Evolutionary conservation across 2,113 vertebrate genomes (phyloP), one percentile per base, ranked within the genome.

Genomic region (Mobula hypostoma): DNA sequence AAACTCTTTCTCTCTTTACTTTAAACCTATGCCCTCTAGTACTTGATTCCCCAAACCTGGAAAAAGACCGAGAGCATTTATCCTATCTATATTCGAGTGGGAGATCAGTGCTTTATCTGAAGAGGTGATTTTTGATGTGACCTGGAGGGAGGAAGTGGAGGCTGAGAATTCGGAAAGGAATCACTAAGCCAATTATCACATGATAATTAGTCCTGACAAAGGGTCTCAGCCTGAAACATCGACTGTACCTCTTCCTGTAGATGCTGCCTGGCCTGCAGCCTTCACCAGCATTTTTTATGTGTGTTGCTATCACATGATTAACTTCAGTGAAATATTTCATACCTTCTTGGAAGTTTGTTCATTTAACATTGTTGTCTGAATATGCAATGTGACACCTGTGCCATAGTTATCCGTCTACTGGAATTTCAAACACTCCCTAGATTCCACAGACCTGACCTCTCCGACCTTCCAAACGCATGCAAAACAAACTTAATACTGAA

Each of bases 401-500:
- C 32, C 85, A 90, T 68, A 29, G 63, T 66, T 90, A 90, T 32
- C 58, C 58, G 17, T 19, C 3, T 21, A 90, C 85, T 90, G 85
- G 66, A 12, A 68, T 66, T 90, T 58, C 85, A 88, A 63, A 88
- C 85, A 32, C 29, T 63, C 85, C 12, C 29, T 15, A 0, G 11
- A 66, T 66, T 63, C 63, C 85, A 66, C 61, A 90, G 61, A 15
- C 14, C 27, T n/a, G 83, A 88, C 56, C 58, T 90, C 27, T 17
- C 85, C 17, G 61, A 63, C 85, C 6, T 32, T 66, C 61, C 58
- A 7, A 66, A 90, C 6, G 14, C 6, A 17, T 29, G 15, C 29
- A 66, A 90, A 90, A 66, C 61, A 66, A 90, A 66, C 85, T 66
- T 90, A 66, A 90, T 66, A 61, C 61, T 63, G 63, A 66, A 90